Percentiles rank a stretch among this genome's conserved stretches.
phyloP scores from a whole-genome alignment of 2,113 vertebrate genomes.

The Gadus macrocephalus region DNA sequence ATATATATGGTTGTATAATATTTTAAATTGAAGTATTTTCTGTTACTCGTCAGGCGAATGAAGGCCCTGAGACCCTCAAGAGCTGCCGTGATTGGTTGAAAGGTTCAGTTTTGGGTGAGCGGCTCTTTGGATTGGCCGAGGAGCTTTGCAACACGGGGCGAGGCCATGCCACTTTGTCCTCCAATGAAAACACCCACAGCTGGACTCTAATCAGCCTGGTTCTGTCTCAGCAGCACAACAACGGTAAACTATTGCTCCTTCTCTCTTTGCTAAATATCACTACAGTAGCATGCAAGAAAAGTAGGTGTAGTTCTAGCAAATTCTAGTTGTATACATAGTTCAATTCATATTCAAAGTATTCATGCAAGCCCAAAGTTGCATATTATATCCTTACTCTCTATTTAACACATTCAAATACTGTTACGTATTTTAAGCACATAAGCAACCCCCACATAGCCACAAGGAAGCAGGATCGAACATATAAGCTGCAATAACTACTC shows the following conservation, averaged over 20 bases:
- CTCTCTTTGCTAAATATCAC: not conserved
- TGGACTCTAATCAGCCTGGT: conserved; percentile 88
- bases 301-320: too few relatives aligned
- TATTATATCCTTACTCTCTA: too few relatives aligned
- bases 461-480: too few relatives aligned
- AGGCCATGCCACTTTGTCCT: conserved; percentile 44
- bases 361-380: too few relatives aligned
- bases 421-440: too few relatives aligned
- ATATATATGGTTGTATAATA: not conserved
- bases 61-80: conserved; percentile 68
- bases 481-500: too few relatives aligned
- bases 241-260: conserved; percentile 66
- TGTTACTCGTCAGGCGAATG: conserved; percentile 75
- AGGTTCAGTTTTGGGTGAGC: conserved; percentile 83
- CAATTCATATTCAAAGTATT: too few relatives aligned
- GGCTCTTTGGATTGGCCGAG: conserved; percentile 77
- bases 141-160: conserved; percentile 77
- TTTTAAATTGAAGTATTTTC: not conserved
- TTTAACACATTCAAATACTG: too few relatives aligned
- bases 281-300: too few relatives aligned
- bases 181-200: conserved; percentile 68
- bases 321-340: too few relatives aligned
- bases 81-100: conserved; percentile 84
- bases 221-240: conserved; percentile 82
- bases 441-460: too few relatives aligned